Evolutionary conservation across 2,113 vertebrate species (phyloP).

Genomic region (Scomber japonicus): DNA sequence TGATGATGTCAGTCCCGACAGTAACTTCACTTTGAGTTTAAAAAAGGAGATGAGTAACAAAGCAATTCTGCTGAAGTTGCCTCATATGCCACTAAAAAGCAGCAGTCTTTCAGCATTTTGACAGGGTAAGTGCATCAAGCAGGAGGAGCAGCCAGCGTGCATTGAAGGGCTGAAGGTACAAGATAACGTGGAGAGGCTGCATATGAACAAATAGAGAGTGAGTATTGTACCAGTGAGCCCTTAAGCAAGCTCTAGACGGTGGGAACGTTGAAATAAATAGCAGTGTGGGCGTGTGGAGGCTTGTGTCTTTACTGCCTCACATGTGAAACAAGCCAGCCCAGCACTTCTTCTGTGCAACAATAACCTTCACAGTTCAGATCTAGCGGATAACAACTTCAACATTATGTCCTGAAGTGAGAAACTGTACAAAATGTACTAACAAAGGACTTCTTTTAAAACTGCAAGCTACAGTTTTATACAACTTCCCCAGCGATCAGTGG

Average conservation of each 20-base stretch:
- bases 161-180: not conserved
- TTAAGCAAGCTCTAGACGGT: constrained; percentile 50
- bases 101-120: not conserved
- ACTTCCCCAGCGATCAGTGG: constrained; percentile 43
- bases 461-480: constrained; percentile 43
- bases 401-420: constrained; percentile 37
- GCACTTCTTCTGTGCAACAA: constrained; percentile 15
- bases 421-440: not conserved
- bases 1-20: constrained; percentile 18
- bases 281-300: constrained; percentile 73
- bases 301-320: constrained; percentile 35
- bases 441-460: constrained; percentile 23
- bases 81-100: not conserved
- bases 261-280: constrained; percentile 57
- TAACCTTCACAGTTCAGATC: constrained; percentile 37
- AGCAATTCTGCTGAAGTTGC: not conserved
- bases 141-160: not conserved
- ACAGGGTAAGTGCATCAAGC: not conserved
- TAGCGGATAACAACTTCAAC: constrained; percentile 4
- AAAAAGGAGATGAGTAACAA: not conserved
- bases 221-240: constrained; percentile 29
- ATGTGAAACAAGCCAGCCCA: constrained; percentile 46
- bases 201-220: constrained; percentile 15
- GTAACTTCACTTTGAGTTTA: not conserved
- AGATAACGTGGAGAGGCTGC: constrained; percentile 9